Evolutionary conservation across 2,888 invertebrate species (phyloP), one percentile per base, ranked within the genome.

Genomic region (Phyto melanocephala): DNA sequence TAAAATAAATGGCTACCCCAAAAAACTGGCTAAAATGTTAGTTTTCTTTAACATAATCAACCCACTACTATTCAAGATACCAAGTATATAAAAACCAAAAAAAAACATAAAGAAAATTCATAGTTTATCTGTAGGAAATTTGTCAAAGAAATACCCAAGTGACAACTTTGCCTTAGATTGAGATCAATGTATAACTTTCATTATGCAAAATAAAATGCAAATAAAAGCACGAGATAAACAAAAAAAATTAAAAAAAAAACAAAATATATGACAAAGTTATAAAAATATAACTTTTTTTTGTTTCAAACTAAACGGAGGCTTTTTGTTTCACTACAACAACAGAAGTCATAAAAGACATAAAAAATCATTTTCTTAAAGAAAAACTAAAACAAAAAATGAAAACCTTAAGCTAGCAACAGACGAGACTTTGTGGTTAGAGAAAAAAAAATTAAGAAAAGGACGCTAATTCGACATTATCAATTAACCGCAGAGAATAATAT

Each of bases 401-500:
- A 58, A 37, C 72, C 79, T 62, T 13, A 35, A 74, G 79, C 67
- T 20, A 58, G 45, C 28, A 37, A 2, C 40, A 79, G 65, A 37
- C 70, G 40, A 58, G 79, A 45, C 60, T 80, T 42, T 17, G 37
- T 20, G 68, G 42, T 37, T 47, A 20, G 35, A 24, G 37, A 24
- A 67, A n/a, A 45, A 75, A 4, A 40, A 11, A 13, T 7, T 13
- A 15, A 24, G 33, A 56, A 42, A 54, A 76, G 75, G 58, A 82
- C 75, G 75, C 78, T 78, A 82, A 78, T 82, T 75, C 78, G 81
- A 82, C 81, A 78, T 78, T 78, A 82, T 82, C 81, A 82, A 82
- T 82, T 82, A 82, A 82, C 81, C 81, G 74, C 81, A 82, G 70
- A 74, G 78, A 74, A 78, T 82, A 82, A 78, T 82, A 82, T 75